Conservation (phyloP, 1,140 invertebrate species). For the Sycobia sp. region DNA sequence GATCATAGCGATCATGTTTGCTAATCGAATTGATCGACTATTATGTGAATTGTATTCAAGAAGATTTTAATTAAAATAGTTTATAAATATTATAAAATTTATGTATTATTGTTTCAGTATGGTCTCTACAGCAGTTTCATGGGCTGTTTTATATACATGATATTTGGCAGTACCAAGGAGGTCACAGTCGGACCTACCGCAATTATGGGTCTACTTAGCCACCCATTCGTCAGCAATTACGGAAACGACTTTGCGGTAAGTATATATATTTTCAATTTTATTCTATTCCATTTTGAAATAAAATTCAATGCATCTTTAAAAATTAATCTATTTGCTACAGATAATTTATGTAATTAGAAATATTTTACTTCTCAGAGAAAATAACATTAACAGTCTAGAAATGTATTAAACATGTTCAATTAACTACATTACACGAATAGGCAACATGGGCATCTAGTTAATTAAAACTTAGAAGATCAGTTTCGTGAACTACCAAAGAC, state of each 20-base stretch:
- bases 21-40: too few species aligned
- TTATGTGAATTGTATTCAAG: background rate
- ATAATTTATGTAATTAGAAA: too few species aligned
- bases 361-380: too few species aligned
- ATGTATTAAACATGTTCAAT: too few species aligned
- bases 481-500: too few species aligned
- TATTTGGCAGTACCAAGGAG: constrained; percentile 72
- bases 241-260: constrained; percentile 66
- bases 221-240: constrained; percentile 55
- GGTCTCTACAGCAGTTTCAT: constrained; percentile 74
- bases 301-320: too few species aligned
- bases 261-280: constrained; percentile 41
- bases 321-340: too few species aligned
- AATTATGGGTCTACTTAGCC: constrained; percentile 65
- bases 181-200: constrained; percentile 70
- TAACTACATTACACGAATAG: too few species aligned
- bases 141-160: constrained; percentile 71
- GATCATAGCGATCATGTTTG: background rate
- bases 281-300: constrained; percentile 31
- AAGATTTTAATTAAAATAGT: background rate
- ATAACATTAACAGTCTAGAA: too few species aligned
- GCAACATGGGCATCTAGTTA: too few species aligned
- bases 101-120: constrained; percentile 58
- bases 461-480: too few species aligned
- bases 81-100: background rate